Percentiles rank a stretch among this genome's conserved stretches.
Conservation (phyloP, 2,888 invertebrate species). For the Conistra vaccinii region DNA sequence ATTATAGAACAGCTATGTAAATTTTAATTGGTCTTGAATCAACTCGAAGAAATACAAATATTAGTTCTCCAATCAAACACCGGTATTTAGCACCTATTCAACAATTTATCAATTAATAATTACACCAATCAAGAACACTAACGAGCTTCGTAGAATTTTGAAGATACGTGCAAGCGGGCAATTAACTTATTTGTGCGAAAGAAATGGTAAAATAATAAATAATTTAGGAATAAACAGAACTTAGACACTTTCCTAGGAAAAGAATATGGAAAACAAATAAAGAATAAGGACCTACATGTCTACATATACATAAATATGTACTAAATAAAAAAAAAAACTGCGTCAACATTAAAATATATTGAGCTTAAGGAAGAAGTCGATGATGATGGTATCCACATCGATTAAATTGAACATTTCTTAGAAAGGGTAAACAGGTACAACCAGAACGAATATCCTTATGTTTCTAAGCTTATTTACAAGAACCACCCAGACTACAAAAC, state of each 20-base stretch:
- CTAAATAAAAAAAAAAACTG: too few species aligned
- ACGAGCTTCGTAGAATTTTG: constrained; percentile 12
- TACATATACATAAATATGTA: not conserved
- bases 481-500: constrained; percentile 87
- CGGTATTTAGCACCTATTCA: constrained; percentile 29
- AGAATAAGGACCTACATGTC: not conserved
- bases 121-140: constrained; percentile 24
- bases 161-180: not conserved
- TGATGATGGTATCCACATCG: not conserved
- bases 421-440: constrained; percentile 23
- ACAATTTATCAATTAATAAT: constrained; percentile 24
- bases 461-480: constrained; percentile 70
- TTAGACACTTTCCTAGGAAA: too few species aligned
- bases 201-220: not conserved
- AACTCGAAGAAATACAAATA: constrained; percentile 42
- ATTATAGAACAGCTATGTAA: constrained; percentile 32
- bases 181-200: not conserved
- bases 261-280: too few species aligned
- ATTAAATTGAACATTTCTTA: not conserved
- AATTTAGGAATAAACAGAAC: too few species aligned
- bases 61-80: constrained; percentile 22
- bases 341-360: not conserved
- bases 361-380: not conserved
- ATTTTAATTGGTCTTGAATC: constrained; percentile 29
- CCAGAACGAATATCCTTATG: constrained; percentile 60